These are phyloP conservation scores for Aspidoscelis tigris DNA, from an alignment of 2,113 vertebrate genomes.

Conservation along the genomic window DNA sequence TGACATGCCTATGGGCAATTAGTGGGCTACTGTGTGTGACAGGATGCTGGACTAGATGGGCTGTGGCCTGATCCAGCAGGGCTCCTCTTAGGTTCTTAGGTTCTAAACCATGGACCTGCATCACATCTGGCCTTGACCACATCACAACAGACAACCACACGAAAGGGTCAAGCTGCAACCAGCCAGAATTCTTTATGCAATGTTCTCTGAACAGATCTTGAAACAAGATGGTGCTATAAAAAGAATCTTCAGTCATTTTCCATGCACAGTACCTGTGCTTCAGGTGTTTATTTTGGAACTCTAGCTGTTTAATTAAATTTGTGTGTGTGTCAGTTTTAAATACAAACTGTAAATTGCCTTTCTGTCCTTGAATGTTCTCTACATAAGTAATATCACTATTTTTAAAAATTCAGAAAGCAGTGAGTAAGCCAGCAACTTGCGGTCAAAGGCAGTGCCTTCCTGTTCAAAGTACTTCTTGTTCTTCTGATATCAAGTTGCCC, in stretches of 20 bases:
- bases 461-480: slow-evolving; percentile 9
- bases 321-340: too few species aligned
- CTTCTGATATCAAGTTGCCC: slow-evolving; percentile 16
- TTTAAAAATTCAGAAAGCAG: not conserved
- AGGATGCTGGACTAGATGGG: too few species aligned
- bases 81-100: too few species aligned
- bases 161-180: too few species aligned
- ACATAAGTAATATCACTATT: not conserved
- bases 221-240: not conserved
- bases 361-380: slow-evolving; percentile 9
- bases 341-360: not conserved
- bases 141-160: not conserved
- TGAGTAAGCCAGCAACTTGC: not conserved
- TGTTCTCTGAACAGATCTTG: too few species aligned
- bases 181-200: too few species aligned
- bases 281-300: not conserved
- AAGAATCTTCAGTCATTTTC: not conserved
- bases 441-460: slow-evolving; percentile 5
- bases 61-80: too few species aligned
- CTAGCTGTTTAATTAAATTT: not conserved
- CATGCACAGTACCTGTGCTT: not conserved
- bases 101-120: not conserved
- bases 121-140: not conserved
- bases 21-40: too few species aligned
- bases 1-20: too few species aligned